Evolutionary conservation across 2,888 invertebrate species (phyloP).

Genomic region (Pristionchus entomophagus): DNA sequence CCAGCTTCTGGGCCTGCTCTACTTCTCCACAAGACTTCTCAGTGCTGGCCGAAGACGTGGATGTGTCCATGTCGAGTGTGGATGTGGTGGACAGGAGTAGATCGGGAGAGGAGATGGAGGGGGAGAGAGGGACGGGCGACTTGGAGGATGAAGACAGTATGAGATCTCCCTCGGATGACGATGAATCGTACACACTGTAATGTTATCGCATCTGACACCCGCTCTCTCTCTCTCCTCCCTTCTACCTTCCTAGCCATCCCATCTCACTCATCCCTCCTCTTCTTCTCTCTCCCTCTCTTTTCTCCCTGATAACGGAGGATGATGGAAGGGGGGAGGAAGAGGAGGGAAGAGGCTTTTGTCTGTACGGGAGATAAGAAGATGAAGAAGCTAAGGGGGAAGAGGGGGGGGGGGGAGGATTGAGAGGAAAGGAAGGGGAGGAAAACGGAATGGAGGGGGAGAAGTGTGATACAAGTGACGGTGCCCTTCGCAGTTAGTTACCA

Average conservation of each 20-base stretch:
- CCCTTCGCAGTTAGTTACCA: conserved; percentile 31
- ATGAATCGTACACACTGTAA: conserved; percentile 43
- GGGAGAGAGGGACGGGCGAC: neutral
- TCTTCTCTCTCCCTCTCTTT: neutral
- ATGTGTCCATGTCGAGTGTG: conserved; percentile 10
- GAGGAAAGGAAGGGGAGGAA: neutral
- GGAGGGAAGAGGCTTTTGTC: neutral
- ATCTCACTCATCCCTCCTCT: neutral
- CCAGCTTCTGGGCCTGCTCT: neutral
- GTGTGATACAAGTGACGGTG: conserved; percentile 3
- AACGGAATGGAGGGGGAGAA: neutral
- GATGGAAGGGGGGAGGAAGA: conserved; percentile 14
- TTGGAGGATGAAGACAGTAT: neutral
- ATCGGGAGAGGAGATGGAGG: conserved; percentile 37
- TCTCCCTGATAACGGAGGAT: conserved; percentile 17
- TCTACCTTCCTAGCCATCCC: conserved; percentile 3
- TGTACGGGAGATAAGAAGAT: neutral
- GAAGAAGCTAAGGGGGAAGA: conserved; percentile 2
- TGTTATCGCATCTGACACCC: conserved; percentile 15
- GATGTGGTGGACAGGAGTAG: neutral
- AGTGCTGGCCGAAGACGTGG: conserved; percentile 21
- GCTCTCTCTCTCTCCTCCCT: neutral
- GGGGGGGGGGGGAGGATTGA: neutral
- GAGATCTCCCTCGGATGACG: neutral
- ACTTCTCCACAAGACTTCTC: conserved; percentile 7